Percentiles rank a stretch among this genome's conserved stretches.
phyloP scores from a whole-genome alignment of 2,888 invertebrate genomes.

The Diabrotica balteata region DNA sequence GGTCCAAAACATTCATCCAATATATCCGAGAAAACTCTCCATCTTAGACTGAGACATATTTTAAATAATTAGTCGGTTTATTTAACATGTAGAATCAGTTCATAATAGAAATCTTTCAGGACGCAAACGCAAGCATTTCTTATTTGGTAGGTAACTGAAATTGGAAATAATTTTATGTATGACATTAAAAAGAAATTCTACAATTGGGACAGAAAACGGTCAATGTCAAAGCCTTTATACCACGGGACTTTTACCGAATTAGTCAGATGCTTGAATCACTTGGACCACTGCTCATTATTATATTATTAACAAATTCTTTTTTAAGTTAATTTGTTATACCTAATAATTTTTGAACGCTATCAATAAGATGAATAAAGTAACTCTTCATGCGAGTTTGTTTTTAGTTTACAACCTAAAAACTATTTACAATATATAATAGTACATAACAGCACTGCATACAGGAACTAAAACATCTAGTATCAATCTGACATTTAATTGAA shows the following conservation, averaged over 20 bases:
- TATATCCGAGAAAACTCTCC: constrained; percentile 8
- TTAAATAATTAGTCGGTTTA: neutral
- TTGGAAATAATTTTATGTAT: neutral
- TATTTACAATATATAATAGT: constrained; percentile 43
- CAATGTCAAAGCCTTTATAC: neutral
- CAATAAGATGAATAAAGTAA: constrained; percentile 53
- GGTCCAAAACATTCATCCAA: constrained; percentile 29
- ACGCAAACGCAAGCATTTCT: neutral
- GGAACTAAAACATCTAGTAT: constrained; percentile 20
- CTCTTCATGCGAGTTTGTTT: constrained; percentile 53
- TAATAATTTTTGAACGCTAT: constrained; percentile 53
- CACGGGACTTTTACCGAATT: constrained; percentile 15
- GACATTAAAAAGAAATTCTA: too few relatives aligned
- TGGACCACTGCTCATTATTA: constrained; percentile 39
- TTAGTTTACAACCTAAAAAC: constrained; percentile 49
- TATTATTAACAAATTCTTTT: constrained; percentile 53
- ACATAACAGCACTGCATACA: constrained; percentile 39
- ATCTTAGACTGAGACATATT: constrained; percentile 1
- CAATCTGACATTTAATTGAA: constrained; percentile 25
- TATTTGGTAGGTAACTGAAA: neutral
- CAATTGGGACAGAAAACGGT: too few relatives aligned
- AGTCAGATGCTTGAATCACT: constrained; percentile 32
- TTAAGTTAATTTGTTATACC: constrained; percentile 51
- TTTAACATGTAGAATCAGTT: neutral
- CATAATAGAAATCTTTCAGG: neutral